Evolutionary conservation across 2,113 vertebrate species (phyloP).

Genomic region (Clinocottus analis): DNA sequence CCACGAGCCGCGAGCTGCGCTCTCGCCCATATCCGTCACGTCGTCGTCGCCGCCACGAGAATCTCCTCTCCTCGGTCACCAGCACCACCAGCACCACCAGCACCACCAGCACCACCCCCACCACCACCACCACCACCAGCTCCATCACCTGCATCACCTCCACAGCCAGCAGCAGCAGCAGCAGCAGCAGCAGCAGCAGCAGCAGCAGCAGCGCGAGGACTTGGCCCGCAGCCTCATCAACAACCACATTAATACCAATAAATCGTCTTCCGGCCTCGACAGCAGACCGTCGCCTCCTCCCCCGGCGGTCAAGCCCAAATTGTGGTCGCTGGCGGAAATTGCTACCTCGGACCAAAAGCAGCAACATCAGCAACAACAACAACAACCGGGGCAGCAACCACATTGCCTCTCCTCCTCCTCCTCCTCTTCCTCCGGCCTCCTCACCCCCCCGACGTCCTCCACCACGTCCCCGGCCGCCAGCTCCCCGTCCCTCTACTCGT

Average conservation of each 20-base stretch:
- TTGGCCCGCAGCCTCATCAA: slow-evolving; percentile 66
- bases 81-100: slow-evolving; percentile 73
- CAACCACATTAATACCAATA: slow-evolving; percentile 78
- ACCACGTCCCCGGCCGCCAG: slow-evolving; percentile 86
- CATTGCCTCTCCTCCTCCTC: slow-evolving; percentile 83
- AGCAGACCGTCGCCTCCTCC: slow-evolving; percentile 85
- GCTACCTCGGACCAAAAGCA: slow-evolving; percentile 98
- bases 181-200: no score
- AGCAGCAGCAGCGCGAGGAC: slow-evolving; percentile 85
- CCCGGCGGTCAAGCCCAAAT: slow-evolving; percentile 91
- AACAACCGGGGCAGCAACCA: slow-evolving; percentile 66
- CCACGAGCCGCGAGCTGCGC: slow-evolving; percentile 81
- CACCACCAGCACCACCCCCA: slow-evolving; percentile 70
- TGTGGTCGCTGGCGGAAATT: slow-evolving; percentile 98
- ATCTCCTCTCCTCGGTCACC: slow-evolving; percentile 87
- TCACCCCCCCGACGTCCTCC: slow-evolving; percentile 86
- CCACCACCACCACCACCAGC: slow-evolving; percentile 71
- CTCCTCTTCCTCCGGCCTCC: no score
- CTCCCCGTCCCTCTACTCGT: slow-evolving; percentile 87
- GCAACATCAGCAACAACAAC: slow-evolving; percentile 71
- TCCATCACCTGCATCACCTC: slow-evolving; percentile 85
- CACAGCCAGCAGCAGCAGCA: no score
- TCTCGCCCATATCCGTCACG: slow-evolving; percentile 87
- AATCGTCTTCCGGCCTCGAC: slow-evolving; percentile 85
- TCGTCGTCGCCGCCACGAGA: slow-evolving; percentile 93